Base-by-base conservation (phyloP, 2,797 vertebrate species). In the Hyperoplus immaculatus region DNA sequence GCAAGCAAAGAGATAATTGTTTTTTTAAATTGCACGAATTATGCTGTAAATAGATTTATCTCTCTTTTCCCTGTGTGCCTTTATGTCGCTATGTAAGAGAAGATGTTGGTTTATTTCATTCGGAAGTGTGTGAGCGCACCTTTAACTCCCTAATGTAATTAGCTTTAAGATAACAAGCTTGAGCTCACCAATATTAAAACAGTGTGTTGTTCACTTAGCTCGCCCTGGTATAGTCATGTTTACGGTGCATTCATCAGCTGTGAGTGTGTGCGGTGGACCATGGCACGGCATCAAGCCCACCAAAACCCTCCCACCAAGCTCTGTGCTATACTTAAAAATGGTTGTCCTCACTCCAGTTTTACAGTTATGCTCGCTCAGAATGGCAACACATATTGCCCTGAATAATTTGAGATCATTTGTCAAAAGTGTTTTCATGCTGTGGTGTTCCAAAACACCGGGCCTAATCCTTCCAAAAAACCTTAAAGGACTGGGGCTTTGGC, bases 81-180 rank as follows among this genome's bases (percentile, higher is more conserved):
- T 71, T 61, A 21, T 43, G 53, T 2, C 5, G 16, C 50, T 14
- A 8, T 56, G 38, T 75, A 14, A 85, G 57, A 56, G 45, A 66
- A 58, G 56, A 82, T 67, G 14, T 65, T 21, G 62, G 41, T 77
- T 85, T 61, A 81, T 87, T 87, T 81, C 43, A 85, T 88, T 80
- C 77, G 4, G 54, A 80, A 83, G 75, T 42, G 71, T 85, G 74
- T 68, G 81, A 92, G 87, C 83, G 63, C 87, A 83, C 79, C 10
- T 36, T 53, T 60, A 60, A 62, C 67, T 81, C 82, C 63, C 69
- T 51, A 42, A 15, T 51, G 77, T 55, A 87, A 85, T 90, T 83
- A 83, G 14, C 61, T 81, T 75, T 53, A 59, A 21, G 6, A 59
- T 78, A 88, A 84, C 72, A 79, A 83, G 72, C 66, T 46, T 55